Conservation (phyloP, 2,113 vertebrate genomes). For the Geococcyx californianus region DNA sequence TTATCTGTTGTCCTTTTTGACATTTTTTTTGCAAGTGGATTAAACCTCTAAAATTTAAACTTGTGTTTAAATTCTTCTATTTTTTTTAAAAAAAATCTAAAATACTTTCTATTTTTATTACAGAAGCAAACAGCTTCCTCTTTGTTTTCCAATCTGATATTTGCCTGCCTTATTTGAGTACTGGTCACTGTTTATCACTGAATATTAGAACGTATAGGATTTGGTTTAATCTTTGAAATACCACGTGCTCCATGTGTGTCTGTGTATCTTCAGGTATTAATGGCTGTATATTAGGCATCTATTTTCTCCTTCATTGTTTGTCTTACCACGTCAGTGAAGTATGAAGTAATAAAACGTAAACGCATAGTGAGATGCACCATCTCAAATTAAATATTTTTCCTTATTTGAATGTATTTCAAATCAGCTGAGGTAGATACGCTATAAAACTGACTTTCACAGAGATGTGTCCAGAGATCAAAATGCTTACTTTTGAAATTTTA, state of each 20-base stretch:
- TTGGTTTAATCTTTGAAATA: background rate
- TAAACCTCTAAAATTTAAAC: background rate
- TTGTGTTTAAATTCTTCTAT: background rate
- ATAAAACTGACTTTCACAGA: background rate
- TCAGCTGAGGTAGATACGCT: background rate
- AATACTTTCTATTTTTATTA: background rate
- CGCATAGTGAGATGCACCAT: background rate
- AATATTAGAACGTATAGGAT: background rate
- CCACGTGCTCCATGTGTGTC: background rate
- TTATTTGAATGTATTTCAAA: background rate
- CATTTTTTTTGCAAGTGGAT: background rate
- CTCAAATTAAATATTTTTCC: background rate
- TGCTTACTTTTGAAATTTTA: background rate
- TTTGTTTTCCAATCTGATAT: background rate
- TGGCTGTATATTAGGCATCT: background rate
- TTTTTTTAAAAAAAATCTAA: background rate
- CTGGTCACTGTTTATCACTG: background rate
- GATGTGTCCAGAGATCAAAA: background rate
- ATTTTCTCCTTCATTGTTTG: background rate
- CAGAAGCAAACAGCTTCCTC: background rate
- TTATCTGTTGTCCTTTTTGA: background rate
- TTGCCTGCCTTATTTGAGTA: background rate
- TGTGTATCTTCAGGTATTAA: background rate
- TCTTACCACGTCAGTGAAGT: background rate
- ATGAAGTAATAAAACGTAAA: background rate